Evolutionary conservation across 2,797 vertebrate species (phyloP), one percentile per base, ranked within the genome.

Genomic region (Myotis findleyi): DNA sequence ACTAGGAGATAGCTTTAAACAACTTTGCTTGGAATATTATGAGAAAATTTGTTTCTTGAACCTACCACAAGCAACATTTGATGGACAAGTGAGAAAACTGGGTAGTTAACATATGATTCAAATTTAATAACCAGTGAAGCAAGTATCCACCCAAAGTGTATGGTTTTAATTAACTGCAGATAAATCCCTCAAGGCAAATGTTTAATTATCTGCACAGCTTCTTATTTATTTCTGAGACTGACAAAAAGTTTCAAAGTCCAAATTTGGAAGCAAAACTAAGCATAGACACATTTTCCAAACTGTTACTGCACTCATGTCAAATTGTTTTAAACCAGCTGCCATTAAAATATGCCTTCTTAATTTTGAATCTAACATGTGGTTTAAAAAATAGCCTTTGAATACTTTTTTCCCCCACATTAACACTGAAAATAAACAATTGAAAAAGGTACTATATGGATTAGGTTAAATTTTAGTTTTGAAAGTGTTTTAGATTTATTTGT

Each of bases 81-180:
- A 97, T 87, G 96, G 96, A 75, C 97, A 98, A 97, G 93, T 86
- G 91, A 96, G 93, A 98, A 98, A 96, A 92, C 95, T 90, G 93
- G 44, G 94, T 96, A 97, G 97, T 98, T 98, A 98, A 98, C 96
- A 97, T 98, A 96, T 93, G 97, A 98, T 98, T 97, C 96, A 96
- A 96, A 98, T 97, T 97, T 98, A 98, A 98, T 98, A 98, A 98
- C 97, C 96, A 97, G 95, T 89, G 97, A 97, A 97, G 97, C 95
- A 97, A 97, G 97, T 96, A 97, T 93, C 97, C 72, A 95, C 73
- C 86, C 68, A 62, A 97, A 98, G 95, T 97, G 93, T 97, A 95
- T 97, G 97, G 87, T 96, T 98, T 98, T 98, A 98, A 98, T 98
- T 98, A 98, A 98, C 97, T 98, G 97, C 97, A 98, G 98, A 98